Base-by-base conservation (phyloP, 2,797 vertebrate genomes). In the Pempheris klunzingeri region DNA sequence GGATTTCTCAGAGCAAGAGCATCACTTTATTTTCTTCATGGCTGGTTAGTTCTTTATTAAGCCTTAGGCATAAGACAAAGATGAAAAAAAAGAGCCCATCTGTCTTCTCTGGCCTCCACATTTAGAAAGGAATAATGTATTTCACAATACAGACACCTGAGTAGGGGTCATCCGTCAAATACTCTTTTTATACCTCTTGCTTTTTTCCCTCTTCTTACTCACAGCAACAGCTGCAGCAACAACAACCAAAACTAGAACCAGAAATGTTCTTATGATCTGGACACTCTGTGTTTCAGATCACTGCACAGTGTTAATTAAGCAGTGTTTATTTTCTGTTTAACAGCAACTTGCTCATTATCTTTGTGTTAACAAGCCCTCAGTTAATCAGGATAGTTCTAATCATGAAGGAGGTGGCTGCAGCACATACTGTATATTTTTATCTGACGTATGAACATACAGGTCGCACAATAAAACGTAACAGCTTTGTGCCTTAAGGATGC, bases 31-130 rank as follows among this genome's bases (percentile, higher is more conserved):
- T 60, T 30, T 36, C 46, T 52, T 62, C 28, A 34, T 32, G 30
- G 77, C 46, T 74, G 60, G 52, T 80, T 69, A 63, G 58, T 64
- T 69, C 24, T 69, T 69, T 70, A 80, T 70, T 64, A 58, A 70
- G 71, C 65, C 65, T 18, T 2, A 4, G 30, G 38, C 4, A 26
- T 20, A 59, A 70, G 65, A 18, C 38, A 39, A 39, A 59, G 59
- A 70, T 63, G 38, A 43, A 50, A 49, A 39, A 49, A 0, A 32
- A 4, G 20, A 47, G 47, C 11, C 8, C 20, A n/a, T 65, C 36
- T 64, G 32, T 46, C 46, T 44, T 53, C 59, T 53, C 39, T 71
- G n/a, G 26, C 39, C 26, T 67, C 39, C 32, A 26, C 28, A 49
- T 14, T n/a, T 6, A 46, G 46, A 52, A 30, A 49, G 8, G 10